Evolutionary conservation across 2,113 vertebrate species (phyloP).

Genomic region (Erinaceus europaeus): DNA sequence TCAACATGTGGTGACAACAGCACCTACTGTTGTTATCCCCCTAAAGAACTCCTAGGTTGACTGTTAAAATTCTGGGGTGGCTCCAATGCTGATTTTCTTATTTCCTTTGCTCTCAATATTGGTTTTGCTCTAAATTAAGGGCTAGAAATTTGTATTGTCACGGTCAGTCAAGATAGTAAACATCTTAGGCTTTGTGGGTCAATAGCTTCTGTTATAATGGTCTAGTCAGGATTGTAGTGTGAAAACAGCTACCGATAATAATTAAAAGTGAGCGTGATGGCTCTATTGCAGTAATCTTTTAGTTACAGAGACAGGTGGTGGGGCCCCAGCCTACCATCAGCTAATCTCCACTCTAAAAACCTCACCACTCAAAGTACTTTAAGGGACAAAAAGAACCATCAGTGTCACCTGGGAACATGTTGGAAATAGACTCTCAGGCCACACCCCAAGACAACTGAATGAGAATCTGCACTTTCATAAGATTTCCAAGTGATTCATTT

Average conservation of each 20-base stretch:
- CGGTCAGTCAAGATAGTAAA: not conserved
- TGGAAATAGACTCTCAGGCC: not conserved
- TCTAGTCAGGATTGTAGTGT: accelerated
- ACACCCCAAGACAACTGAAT: not conserved
- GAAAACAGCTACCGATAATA: not conserved
- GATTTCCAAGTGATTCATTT: not conserved
- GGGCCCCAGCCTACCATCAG: not conserved
- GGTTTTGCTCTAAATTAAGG: not conserved
- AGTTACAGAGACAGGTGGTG: not conserved
- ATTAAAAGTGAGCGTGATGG: not conserved
- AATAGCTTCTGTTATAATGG: not conserved
- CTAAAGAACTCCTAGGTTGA: not conserved
- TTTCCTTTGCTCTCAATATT: not conserved
- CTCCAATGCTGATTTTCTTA: not conserved
- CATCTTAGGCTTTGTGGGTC: not conserved
- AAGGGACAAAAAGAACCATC: not conserved
- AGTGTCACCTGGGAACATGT: accelerated
- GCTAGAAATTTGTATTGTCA: not conserved
- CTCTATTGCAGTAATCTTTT: not conserved
- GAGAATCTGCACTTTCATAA: not conserved
- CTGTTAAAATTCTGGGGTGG: not conserved
- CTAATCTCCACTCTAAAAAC: not conserved
- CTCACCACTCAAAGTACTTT: not conserved
- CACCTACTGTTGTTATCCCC: not conserved
- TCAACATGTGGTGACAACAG: not conserved